Percentiles rank a stretch among this genome's conserved stretches.
These are phyloP conservation scores for Leguminivora glycinivorella DNA, from an alignment of 1,140 invertebrate genomes.

Conservation along the genomic window DNA sequence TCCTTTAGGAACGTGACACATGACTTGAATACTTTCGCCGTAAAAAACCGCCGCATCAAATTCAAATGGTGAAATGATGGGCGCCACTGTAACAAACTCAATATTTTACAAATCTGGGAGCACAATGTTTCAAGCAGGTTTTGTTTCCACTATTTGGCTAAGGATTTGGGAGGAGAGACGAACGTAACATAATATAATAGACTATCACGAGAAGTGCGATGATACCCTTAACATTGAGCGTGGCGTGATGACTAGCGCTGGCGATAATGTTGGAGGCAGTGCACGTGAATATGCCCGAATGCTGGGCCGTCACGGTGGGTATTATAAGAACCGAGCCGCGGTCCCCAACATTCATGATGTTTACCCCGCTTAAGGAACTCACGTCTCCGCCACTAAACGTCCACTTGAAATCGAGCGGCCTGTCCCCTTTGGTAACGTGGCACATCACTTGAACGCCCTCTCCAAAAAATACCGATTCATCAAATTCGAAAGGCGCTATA, in stretches of 20 bases:
- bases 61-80: conserved; percentile 81
- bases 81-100: conserved; percentile 78
- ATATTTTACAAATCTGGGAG: neutral
- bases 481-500: conserved; percentile 66
- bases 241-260: conserved; percentile 83
- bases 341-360: conserved; percentile 81
- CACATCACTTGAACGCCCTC: conserved; percentile 86
- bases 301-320: conserved; percentile 77
- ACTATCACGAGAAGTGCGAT: conserved; percentile 20
- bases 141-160: conserved; percentile 4
- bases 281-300: conserved; percentile 89
- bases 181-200: neutral
- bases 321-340: conserved; percentile 77
- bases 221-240: conserved; percentile 80
- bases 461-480: conserved; percentile 79
- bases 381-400: conserved; percentile 80
- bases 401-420: conserved; percentile 66
- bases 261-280: conserved; percentile 87
- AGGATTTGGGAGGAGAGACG: neutral
- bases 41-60: conserved; percentile 84
- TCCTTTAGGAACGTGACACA: conserved; percentile 84
- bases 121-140: conserved; percentile 2
- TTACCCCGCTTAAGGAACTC: conserved; percentile 72
- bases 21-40: conserved; percentile 85
- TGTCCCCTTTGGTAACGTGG: conserved; percentile 82